Base-by-base conservation (phyloP, 37 sponge, comb jelly and placozoan genomes). In the Chondrilla cf. caribensis region DNA sequence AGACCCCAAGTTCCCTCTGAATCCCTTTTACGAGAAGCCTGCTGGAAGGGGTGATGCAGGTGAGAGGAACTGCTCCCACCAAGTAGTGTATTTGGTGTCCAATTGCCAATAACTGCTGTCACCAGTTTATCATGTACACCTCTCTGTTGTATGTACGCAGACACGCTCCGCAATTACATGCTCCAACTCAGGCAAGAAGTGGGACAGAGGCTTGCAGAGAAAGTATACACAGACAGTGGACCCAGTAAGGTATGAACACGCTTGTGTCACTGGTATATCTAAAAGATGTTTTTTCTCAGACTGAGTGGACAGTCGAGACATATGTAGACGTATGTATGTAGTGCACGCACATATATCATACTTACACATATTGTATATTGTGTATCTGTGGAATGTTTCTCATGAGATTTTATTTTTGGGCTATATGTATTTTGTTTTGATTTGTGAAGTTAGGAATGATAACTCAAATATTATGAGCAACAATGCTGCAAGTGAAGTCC, bases 111-210 rank as follows among this genome's bases (percentile, higher is more conserved):
- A n/a, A n/a, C n/a, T n/a, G n/a, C n/a, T n/a, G n/a, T n/a, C n/a
- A n/a, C n/a, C n/a, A n/a, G n/a, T n/a, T 6, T 47, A 6, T 41
- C n/a, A 38, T 2, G 14, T 41, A 2, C 3, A 39, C 5, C 11
- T 11, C 51, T 47, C 11, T 72, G 6, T 28, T 22, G 6, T 28
- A 72, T 72, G 29, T 58, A 28, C 82, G 0, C 86, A 96, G 97
- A 98, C 64, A 90, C 88, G 40, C 83, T 98, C 91, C 78, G 93
- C 19, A 84, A 89, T 36, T 98, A 98, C 68, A 80, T 98, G 81
- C 87, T 93, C 39, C 99, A 98, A 81, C 73, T 95, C 59, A 82
- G 99, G 6, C 99, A 98, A 85, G 99, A 98, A 80, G 9, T 90
- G 3, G 96, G 99, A 18, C 83, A 68, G n/a, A 82, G 99, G 15